These are phyloP conservation scores for Amblyjoppa fuscipennis DNA, from an alignment of 2,888 invertebrate species.

Conservation along the genomic window DNA sequence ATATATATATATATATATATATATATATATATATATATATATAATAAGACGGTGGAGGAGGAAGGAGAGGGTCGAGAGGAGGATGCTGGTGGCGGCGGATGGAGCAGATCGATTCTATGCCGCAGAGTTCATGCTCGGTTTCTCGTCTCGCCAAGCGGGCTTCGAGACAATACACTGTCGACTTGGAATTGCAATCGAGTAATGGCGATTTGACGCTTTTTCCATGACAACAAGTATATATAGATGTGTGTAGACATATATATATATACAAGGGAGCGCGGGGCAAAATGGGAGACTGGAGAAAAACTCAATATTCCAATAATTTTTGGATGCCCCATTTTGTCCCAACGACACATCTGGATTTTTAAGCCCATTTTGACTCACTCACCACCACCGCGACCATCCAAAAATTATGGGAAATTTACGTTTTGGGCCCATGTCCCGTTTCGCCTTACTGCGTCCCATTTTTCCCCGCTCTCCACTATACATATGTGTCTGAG, in stretches of 20 bases:
- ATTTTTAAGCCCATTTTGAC: no score
- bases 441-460: no score
- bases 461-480: no score
- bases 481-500: neutral
- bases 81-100: constrained; percentile 48
- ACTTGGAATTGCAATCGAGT: neutral
- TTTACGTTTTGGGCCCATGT: no score
- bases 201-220: neutral
- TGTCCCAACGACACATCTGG: no score
- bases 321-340: no score
- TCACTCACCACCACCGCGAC: no score
- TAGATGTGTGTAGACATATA: neutral
- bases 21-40: neutral
- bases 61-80: constrained; percentile 38
- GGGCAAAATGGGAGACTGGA: no score
- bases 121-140: constrained; percentile 67
- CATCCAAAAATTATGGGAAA: no score
- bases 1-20: no score
- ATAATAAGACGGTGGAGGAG: constrained; percentile 34
- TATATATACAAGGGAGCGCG: no score
- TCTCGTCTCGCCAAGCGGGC: neutral
- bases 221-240: neutral
- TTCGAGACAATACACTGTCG: neutral
- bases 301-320: no score
- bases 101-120: constrained; percentile 67